Conservation (phyloP, 2,113 vertebrate genomes). For the Galeopterus variegatus region DNA sequence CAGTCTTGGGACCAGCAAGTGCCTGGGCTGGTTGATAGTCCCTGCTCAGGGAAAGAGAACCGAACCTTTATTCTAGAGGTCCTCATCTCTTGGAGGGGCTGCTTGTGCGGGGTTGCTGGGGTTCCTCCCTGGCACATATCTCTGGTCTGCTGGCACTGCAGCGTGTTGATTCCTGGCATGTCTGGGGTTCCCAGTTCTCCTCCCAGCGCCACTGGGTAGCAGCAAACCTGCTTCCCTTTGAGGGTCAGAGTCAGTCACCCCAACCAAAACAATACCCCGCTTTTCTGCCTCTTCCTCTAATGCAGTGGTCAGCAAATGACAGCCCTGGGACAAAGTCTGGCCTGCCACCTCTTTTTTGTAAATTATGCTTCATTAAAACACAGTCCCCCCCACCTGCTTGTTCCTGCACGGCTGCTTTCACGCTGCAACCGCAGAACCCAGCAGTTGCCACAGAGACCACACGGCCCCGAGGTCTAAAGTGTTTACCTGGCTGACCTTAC, state of each 20-base stretch:
- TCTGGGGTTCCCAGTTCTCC: too few species aligned
- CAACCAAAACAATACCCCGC: neutral
- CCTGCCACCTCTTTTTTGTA: neutral
- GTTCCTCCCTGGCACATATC: too few species aligned
- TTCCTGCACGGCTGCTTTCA: neutral
- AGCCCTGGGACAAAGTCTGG: accelerated
- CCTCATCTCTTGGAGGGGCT: neutral
- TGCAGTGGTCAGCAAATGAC: too few species aligned
- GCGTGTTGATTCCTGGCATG: accelerated
- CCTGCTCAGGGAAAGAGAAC: neutral
- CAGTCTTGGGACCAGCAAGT: too few species aligned
- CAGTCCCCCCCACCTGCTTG: too few species aligned
- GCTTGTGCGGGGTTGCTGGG: accelerated
- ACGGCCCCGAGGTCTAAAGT: neutral
- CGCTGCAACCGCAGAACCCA: accelerated
- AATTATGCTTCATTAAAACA: neutral
- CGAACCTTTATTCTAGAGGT: neutral
- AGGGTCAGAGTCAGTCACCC: neutral
- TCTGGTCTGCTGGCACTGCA: neutral
- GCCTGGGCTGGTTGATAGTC: neutral
- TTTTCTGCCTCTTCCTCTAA: neutral
- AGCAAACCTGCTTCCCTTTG: neutral
- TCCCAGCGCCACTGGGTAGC: neutral
- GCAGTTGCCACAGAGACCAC: neutral
- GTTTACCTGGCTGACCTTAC: neutral